Conservation (phyloP, 1,140 invertebrate species). For the Doryteuthis pealeii region DNA sequence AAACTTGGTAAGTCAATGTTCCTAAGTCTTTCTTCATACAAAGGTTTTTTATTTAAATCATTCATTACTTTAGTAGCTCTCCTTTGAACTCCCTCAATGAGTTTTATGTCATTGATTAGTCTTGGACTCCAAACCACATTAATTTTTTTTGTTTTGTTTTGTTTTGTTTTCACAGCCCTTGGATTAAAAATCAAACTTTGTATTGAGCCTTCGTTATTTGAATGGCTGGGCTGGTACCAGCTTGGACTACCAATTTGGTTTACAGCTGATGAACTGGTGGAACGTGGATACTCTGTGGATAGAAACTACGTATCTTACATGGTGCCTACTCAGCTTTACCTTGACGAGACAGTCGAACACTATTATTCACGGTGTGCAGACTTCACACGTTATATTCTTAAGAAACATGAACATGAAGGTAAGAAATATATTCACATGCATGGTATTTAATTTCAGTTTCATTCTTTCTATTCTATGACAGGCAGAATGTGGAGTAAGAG, state of each 20-base stretch:
- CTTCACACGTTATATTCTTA: slow-evolving; percentile 55
- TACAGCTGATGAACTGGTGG: slow-evolving; percentile 70
- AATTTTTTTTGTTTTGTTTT: too few relatives aligned
- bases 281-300: slow-evolving; percentile 75
- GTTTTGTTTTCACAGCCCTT: slow-evolving; percentile 42
- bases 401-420: slow-evolving; percentile 43
- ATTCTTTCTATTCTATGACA: too few relatives aligned
- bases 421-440: too few relatives aligned
- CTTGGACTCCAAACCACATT: too few relatives aligned
- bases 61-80: too few relatives aligned
- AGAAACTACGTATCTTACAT: slow-evolving; percentile 71
- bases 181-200: slow-evolving; percentile 65
- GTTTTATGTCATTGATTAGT: too few relatives aligned
- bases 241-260: slow-evolving; percentile 79
- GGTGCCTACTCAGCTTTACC: slow-evolving; percentile 53
- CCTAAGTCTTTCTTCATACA: too few relatives aligned
- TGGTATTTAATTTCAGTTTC: too few relatives aligned
- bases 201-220: slow-evolving; percentile 87
- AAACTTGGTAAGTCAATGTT: too few relatives aligned
- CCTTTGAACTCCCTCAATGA: too few relatives aligned
- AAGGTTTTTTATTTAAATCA: too few relatives aligned
- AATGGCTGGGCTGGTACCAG: slow-evolving; percentile 89
- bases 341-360: slow-evolving; percentile 64
- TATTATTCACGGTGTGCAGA: slow-evolving; percentile 70
- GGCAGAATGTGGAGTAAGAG: too few relatives aligned